Conservation (phyloP, 2,797 vertebrate species). For the Rachycentron canadum region DNA sequence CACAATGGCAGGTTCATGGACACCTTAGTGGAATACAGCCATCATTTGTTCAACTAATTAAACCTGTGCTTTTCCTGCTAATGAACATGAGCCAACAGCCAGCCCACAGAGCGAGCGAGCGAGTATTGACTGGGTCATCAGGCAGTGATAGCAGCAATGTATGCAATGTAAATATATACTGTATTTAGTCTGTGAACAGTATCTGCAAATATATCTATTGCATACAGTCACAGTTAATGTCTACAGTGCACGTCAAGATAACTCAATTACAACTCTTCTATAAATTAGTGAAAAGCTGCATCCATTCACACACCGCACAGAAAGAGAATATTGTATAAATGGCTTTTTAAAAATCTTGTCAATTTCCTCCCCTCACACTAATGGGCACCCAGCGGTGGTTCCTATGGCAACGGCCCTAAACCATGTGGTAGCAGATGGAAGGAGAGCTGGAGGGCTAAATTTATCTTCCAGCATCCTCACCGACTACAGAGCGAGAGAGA, state of each 20-base stretch:
- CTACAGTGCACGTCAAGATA: slow-evolving; percentile 7
- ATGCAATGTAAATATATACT: background rate
- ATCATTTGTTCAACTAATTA: background rate
- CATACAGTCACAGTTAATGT: slow-evolving; percentile 13
- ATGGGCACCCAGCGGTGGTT: slow-evolving; percentile 87
- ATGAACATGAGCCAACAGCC: background rate
- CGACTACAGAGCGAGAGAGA: slow-evolving; percentile 76
- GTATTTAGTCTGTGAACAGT: background rate
- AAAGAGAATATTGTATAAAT: slow-evolving; percentile 74
- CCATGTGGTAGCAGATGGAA: slow-evolving; percentile 90
- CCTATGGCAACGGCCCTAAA: slow-evolving; percentile 89
- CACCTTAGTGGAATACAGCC: background rate
- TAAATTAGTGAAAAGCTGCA: slow-evolving; percentile 36
- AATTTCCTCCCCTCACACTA: slow-evolving; percentile 83
- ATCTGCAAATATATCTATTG: background rate
- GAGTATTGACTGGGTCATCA: background rate
- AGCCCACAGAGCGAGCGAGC: background rate
- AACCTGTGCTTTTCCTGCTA: slow-evolving; percentile 2
- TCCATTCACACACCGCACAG: slow-evolving; percentile 40
- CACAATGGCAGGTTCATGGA: background rate
- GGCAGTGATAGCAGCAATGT: background rate
- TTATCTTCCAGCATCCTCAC: slow-evolving; percentile 88
- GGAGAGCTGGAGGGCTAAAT: slow-evolving; percentile 89
- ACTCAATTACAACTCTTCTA: slow-evolving; percentile 2
- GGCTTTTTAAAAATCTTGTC: slow-evolving; percentile 78